These are phyloP conservation scores for Lateolabrax maculatus DNA, from an alignment of 2,797 vertebrate species.

Conservation along the genomic window DNA sequence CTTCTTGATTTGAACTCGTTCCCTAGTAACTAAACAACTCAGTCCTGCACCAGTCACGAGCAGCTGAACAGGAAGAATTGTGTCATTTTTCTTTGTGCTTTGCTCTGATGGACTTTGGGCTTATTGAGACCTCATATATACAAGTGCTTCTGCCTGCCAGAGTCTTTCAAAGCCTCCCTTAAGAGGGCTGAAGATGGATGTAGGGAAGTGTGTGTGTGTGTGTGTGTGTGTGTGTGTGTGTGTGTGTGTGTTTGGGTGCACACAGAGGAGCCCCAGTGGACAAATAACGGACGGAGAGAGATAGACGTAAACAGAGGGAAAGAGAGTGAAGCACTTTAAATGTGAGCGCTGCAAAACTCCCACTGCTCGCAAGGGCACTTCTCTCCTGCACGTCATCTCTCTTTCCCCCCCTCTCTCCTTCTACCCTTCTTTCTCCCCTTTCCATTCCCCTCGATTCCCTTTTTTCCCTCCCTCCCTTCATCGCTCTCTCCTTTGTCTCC, in stretches of 20 bases:
- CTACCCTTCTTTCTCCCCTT: constrained; percentile 72
- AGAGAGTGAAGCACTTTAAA: constrained; percentile 80
- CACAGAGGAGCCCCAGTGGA: constrained; percentile 78
- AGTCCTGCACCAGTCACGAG: background rate
- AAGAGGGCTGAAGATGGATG: constrained; percentile 82
- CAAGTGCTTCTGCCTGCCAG: constrained; percentile 73
- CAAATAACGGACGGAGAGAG: constrained; percentile 78
- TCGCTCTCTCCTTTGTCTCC: constrained; percentile 81
- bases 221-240: constrained; percentile 50
- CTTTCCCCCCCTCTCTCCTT: constrained; percentile 64
- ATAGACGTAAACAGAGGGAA: constrained; percentile 71
- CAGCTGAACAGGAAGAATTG: constrained; percentile 29
- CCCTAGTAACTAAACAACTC: background rate
- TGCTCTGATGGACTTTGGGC: constrained; percentile 64
- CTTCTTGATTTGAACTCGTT: background rate
- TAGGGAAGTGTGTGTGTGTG: constrained; percentile 62
- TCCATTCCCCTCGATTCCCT: constrained; percentile 58
- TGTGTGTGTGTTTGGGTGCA: constrained; percentile 63
- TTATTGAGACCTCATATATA: constrained; percentile 71
- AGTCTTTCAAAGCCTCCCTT: constrained; percentile 77
- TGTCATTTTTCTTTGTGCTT: constrained; percentile 52
- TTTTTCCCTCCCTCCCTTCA: constrained; percentile 70
- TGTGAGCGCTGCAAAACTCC: constrained; percentile 80
- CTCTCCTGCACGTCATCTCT: constrained; percentile 78
- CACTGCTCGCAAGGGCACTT: constrained; percentile 82